phyloP scores from a whole-genome alignment of 2,797 vertebrate species.

The Typhlichthys subterraneus region DNA sequence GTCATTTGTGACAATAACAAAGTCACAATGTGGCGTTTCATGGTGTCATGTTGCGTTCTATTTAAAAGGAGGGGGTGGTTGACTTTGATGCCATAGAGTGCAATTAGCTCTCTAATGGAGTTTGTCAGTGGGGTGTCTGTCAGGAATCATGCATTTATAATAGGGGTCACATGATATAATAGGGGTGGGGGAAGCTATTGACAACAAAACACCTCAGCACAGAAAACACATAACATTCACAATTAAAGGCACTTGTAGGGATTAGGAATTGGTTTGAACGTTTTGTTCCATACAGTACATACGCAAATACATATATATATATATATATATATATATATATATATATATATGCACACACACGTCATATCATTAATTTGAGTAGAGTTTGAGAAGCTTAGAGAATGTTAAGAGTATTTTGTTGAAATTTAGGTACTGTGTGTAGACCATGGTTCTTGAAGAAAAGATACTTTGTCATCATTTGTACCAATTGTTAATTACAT shows the following conservation, averaged over 20 bases:
- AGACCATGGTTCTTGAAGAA: no score
- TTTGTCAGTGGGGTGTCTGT: conserved; percentile 65
- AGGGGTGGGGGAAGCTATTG: conserved; percentile 29
- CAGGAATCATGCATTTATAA: conserved; percentile 67
- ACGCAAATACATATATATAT: conserved; percentile 1
- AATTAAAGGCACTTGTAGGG: not conserved
- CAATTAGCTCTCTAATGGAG: conserved; percentile 71
- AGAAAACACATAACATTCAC: conserved; percentile 45
- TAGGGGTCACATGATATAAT: conserved; percentile 47
- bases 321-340: conserved; percentile 2
- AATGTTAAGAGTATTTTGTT: not conserved
- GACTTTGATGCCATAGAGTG: conserved; percentile 16
- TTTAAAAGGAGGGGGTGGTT: conserved; percentile 28
- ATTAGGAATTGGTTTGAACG: conserved; percentile 46
- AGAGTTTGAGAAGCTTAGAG: not conserved
- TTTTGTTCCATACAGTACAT: conserved; percentile 4
- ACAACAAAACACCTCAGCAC: conserved; percentile 54
- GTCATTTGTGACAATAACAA: conserved; percentile 56
- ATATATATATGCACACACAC: not conserved
- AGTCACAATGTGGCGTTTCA: conserved; percentile 48
- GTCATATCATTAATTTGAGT: no score
- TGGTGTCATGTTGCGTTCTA: conserved; percentile 40
- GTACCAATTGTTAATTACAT: conserved; percentile 24
- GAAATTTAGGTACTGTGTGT: no score
- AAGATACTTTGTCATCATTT: conserved; percentile 13